Conservation (phyloP, 2,888 invertebrate species). For the Monochamus alternatus region DNA sequence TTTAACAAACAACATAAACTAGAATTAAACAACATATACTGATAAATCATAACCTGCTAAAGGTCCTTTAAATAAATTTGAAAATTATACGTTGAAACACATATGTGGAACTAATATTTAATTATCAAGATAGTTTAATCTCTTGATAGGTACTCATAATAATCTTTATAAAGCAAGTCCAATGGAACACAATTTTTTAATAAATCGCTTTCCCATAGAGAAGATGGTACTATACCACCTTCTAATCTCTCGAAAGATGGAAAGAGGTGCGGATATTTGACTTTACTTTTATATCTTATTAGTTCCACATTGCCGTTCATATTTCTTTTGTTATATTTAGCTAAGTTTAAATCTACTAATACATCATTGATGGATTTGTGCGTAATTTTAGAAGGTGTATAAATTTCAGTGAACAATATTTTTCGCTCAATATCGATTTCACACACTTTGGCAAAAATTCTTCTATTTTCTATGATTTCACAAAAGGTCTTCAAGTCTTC, state of each 20-base stretch:
- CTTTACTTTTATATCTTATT: constrained; percentile 35
- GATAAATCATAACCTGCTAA: too few relatives aligned
- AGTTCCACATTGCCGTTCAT: constrained; percentile 7
- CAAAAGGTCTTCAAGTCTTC: constrained; percentile 34
- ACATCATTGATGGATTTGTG: constrained; percentile 13
- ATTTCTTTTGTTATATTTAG: constrained; percentile 15
- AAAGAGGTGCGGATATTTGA: constrained; percentile 43
- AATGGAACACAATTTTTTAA: constrained; percentile 36
- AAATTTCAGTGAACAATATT: constrained; percentile 37
- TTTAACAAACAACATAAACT: too few relatives aligned
- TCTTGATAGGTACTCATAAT: constrained; percentile 25
- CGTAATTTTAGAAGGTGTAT: background rate
- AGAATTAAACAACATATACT: too few relatives aligned
- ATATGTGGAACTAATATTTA: background rate
- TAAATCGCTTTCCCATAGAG: constrained; percentile 44
- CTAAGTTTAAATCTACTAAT: constrained; percentile 29
- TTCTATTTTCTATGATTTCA: constrained; percentile 23
- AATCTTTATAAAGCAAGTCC: constrained; percentile 40
- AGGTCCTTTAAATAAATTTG: too few relatives aligned
- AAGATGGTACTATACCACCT: constrained; percentile 42
- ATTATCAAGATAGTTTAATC: too few relatives aligned
- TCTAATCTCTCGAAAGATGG: constrained; percentile 44
- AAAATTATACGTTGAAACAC: too few relatives aligned
- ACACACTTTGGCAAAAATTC: constrained; percentile 27
- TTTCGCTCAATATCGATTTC: constrained; percentile 35